Conservation (phyloP, 2,797 vertebrate genomes). For the Balearica regulorum region DNA sequence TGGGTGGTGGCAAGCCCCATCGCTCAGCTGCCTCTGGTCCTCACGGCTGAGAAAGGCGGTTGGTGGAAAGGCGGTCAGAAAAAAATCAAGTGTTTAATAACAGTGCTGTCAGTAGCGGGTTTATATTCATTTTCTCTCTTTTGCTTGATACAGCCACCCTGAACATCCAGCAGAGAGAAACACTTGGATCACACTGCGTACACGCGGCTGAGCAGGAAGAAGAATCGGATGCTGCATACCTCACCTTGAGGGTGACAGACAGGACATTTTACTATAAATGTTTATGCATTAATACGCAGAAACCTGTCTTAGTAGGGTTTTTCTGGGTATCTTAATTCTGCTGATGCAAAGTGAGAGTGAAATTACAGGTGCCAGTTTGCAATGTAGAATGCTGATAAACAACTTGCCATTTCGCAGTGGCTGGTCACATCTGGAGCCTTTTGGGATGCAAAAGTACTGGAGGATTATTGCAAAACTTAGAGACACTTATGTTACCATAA, state of each 20-base stretch:
- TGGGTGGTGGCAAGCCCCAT: background rate
- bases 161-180: background rate
- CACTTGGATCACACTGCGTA: background rate
- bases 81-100: background rate
- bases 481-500: constrained; percentile 69
- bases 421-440: constrained; percentile 80
- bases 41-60: background rate
- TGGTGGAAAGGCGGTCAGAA: background rate
- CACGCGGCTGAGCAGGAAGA: background rate
- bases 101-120: background rate
- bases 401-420: constrained; percentile 78
- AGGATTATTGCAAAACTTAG: constrained; percentile 81
- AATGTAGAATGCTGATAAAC: constrained; percentile 75
- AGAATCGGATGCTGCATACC: background rate
- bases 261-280: background rate
- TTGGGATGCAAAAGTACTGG: constrained; percentile 78
- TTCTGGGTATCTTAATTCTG: constrained; percentile 65
- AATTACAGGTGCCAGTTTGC: constrained; percentile 75
- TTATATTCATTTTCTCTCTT: background rate
- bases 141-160: background rate
- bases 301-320: constrained; percentile 29
- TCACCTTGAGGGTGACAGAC: constrained; percentile 8
- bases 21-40: background rate
- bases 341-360: constrained; percentile 70
- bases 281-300: constrained; percentile 1